phyloP scores from a whole-genome alignment of 92 coral and sea anemone species.

The Siderastrea radians region DNA sequence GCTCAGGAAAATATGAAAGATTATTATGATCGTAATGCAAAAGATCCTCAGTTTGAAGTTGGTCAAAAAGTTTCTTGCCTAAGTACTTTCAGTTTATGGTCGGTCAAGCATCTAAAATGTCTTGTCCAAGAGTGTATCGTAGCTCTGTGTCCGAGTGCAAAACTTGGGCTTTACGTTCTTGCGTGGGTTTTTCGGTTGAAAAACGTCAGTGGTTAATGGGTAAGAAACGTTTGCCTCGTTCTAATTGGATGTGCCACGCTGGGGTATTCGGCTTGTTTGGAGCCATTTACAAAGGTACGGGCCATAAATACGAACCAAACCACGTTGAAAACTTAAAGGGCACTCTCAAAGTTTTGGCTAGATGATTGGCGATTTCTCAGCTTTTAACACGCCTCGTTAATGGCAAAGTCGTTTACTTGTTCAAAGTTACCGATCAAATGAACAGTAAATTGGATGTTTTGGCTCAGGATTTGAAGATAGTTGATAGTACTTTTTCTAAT shows the following conservation, averaged over 20 bases:
- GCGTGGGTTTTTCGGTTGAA: no score
- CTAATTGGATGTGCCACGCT: no score
- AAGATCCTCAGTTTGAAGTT: no score
- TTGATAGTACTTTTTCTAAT: background rate
- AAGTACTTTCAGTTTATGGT: background rate
- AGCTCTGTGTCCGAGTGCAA: background rate
- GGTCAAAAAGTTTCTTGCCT: background rate
- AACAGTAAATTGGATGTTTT: conserved; percentile 28
- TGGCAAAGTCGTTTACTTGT: conserved; percentile 48
- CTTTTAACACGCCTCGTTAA: conserved; percentile 4
- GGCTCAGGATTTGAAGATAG: background rate
- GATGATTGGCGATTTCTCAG: background rate
- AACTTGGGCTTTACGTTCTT: background rate
- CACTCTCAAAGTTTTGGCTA: no score
- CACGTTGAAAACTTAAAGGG: no score
- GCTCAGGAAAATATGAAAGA: no score
- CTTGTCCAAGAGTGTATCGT: background rate
- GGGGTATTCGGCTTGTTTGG: no score
- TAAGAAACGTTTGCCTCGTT: no score
- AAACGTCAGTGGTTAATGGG: no score
- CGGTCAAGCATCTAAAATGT: background rate
- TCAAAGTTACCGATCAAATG: conserved; percentile 34
- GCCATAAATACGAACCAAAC: no score
- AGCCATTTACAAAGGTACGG: no score
- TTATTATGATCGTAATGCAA: no score